Conservation (phyloP, 2,888 invertebrate genomes). For the Rapana venosa region DNA sequence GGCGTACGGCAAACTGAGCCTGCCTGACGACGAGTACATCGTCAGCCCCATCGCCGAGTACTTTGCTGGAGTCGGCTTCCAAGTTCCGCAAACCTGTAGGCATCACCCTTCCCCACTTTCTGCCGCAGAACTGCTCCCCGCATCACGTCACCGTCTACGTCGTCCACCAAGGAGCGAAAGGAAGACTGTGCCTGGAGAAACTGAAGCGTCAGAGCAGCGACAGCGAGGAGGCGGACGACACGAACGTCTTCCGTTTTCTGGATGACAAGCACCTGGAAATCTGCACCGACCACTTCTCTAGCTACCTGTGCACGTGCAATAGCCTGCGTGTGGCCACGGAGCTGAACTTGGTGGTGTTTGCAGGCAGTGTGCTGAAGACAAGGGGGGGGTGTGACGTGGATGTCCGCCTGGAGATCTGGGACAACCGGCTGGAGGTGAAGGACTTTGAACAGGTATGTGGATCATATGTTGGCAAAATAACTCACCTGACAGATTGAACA, state of each 20-base stretch:
- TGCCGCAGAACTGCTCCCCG: not conserved
- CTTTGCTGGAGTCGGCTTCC: not conserved
- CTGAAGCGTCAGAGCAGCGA: not conserved
- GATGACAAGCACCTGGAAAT: not conserved
- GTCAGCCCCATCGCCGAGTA: constrained; percentile 29
- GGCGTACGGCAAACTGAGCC: not conserved
- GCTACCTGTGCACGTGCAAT: constrained; percentile 27
- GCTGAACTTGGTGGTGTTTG: constrained; percentile 12
- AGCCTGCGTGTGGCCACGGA: not conserved
- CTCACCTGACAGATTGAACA: too few species aligned
- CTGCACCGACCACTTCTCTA: constrained; percentile 30
- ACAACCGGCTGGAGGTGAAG: not conserved
- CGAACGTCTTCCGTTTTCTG: not conserved
- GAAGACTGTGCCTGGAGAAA: not conserved
- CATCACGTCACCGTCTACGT: constrained; percentile 24
- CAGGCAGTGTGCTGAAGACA: not conserved
- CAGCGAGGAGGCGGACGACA: not conserved
- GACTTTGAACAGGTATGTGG: constrained; percentile 24
- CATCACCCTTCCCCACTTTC: constrained; percentile 29
- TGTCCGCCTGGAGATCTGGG: constrained; percentile 34
- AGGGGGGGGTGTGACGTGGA: not conserved
- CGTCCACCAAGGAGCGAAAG: not conserved
- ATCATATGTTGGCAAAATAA: not conserved
- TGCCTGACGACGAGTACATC: constrained; percentile 29
- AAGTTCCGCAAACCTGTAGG: constrained; percentile 1